A percentile compares a stretch with the other conserved stretches of the same genome.
These are phyloP conservation scores for Erannis defoliaria DNA, from an alignment of 2,888 invertebrate species.

Conservation along the genomic window DNA sequence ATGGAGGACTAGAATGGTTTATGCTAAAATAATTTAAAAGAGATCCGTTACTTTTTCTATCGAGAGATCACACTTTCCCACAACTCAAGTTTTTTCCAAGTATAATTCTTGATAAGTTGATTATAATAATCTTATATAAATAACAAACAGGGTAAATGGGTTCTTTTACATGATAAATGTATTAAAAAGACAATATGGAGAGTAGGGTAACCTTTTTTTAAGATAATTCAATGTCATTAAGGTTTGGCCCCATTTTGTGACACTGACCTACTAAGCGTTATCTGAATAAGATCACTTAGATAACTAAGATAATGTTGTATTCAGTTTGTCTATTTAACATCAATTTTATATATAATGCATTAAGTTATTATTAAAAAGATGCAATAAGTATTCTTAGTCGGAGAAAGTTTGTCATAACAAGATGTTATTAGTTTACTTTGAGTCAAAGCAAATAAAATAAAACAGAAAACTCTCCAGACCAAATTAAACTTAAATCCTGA, in stretches of 20 bases:
- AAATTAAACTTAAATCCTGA: no score
- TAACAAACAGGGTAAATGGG: no score
- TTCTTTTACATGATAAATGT: no score
- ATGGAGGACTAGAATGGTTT: no score
- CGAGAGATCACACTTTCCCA: no score
- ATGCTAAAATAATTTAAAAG: no score
- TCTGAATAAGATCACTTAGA: constrained; percentile 5
- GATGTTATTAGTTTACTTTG: not conserved
- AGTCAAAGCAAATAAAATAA: not conserved
- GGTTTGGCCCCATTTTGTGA: constrained; percentile 3
- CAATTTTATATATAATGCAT: not conserved
- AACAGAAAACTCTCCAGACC: not conserved
- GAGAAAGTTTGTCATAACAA: not conserved
- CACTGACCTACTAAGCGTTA: constrained; percentile 16
- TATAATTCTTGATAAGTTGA: no score
- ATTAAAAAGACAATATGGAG: no score
- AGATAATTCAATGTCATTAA: not conserved
- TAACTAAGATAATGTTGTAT: not conserved
- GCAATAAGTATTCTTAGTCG: not conserved
- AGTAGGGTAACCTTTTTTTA: not conserved
- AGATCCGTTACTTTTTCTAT: no score
- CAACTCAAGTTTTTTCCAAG: no score
- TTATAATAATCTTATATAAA: no score
- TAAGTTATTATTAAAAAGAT: not conserved
- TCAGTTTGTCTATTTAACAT: not conserved